phyloP scores from a whole-genome alignment of 2,797 vertebrate genomes.

The Otolemur crassicaudatus region DNA sequence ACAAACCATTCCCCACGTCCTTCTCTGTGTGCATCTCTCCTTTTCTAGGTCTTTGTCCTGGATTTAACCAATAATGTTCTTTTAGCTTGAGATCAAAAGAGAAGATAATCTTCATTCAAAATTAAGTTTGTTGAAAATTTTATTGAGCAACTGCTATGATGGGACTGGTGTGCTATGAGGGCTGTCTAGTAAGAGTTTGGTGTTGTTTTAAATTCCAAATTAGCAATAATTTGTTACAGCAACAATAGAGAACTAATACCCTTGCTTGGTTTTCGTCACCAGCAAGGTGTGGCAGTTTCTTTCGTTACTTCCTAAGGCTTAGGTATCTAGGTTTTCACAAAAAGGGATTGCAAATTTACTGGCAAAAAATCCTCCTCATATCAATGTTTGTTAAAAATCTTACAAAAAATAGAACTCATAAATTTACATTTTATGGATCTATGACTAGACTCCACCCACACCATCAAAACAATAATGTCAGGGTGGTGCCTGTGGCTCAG shows the following conservation, averaged over 20 bases:
- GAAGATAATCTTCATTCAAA: neutral
- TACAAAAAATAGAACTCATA: neutral
- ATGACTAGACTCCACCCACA: neutral
- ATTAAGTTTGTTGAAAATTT: neutral
- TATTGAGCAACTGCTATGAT: neutral
- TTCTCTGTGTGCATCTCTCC: neutral
- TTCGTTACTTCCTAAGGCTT: neutral
- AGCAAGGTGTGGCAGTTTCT: neutral
- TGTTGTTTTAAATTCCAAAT: neutral
- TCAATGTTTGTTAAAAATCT: neutral
- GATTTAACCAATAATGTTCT: neutral
- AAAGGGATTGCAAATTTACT: neutral
- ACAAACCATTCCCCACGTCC: neutral
- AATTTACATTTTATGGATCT: slow-evolving; percentile 1
- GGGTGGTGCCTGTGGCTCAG: no score
- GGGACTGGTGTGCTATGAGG: neutral
- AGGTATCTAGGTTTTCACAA: neutral
- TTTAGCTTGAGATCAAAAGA: slow-evolving; percentile 30
- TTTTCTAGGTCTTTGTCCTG: neutral
- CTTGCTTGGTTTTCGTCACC: neutral
- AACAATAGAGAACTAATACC: neutral
- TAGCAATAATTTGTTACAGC: neutral
- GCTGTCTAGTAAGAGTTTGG: neutral
- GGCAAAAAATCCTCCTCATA: neutral
- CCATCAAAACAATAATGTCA: neutral